Conservation (phyloP, 2,113 vertebrate genomes). For the Muntiacus reevesi region DNA sequence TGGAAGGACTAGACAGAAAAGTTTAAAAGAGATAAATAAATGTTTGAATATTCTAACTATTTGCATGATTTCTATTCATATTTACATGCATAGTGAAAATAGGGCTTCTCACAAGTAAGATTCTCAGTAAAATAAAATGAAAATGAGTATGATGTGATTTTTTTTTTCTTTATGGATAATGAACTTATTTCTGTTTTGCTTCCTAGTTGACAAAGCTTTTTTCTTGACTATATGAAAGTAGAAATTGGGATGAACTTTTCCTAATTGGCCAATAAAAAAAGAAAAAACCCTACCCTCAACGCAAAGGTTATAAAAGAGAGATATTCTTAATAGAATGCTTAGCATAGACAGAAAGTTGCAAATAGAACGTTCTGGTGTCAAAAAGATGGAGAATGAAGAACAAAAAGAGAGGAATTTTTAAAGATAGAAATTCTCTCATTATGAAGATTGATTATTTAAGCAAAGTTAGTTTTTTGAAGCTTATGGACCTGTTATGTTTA, state of each 20-base stretch:
- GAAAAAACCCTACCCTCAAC: neutral
- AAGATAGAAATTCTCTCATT: constrained; percentile 23
- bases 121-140: neutral
- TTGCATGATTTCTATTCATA: neutral
- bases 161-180: neutral
- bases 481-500: constrained; percentile 41
- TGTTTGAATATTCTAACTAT: neutral
- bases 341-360: neutral
- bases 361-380: neutral
- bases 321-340: neutral
- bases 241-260: constrained; percentile 40
- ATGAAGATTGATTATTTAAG: constrained; percentile 23
- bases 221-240: neutral
- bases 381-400: neutral
- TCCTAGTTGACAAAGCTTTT: neutral
- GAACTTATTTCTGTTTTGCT: constrained; percentile 30
- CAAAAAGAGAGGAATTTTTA: neutral
- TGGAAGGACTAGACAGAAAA: neutral
- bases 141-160: neutral
- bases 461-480: neutral
- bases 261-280: constrained; percentile 9
- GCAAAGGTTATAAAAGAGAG: neutral
- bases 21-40: neutral
- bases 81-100: neutral
- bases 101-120: neutral